Conservation (phyloP, 92 coral and sea anemone genomes). For the Plumapathes pennacea region DNA sequence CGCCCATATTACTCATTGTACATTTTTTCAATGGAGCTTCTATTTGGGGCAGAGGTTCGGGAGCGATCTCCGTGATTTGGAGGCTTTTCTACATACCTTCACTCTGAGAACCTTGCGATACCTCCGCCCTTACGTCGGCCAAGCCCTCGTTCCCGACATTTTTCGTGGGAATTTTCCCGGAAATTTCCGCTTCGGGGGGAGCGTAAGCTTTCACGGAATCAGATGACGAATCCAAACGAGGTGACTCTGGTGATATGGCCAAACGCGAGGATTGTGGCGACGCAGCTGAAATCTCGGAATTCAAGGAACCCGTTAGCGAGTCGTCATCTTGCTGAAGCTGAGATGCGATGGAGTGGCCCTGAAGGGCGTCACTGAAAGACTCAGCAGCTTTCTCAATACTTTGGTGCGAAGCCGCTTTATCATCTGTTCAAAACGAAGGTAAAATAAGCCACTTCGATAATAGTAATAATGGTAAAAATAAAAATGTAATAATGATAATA, state of each 20-base stretch:
- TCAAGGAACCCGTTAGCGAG: slow-evolving; percentile 44
- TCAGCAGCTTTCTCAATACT: slow-evolving; percentile 25
- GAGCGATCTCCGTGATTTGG: too few species aligned
- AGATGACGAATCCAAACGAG: slow-evolving; percentile 8
- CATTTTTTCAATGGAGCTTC: too few species aligned
- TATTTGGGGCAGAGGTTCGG: too few species aligned
- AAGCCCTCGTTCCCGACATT: slow-evolving; percentile 3
- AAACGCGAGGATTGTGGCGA: too few species aligned
- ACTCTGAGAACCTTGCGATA: slow-evolving; percentile 15
- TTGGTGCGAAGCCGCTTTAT: too few species aligned
- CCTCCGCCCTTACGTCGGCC: slow-evolving; percentile 4
- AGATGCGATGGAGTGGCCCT: slow-evolving; percentile 24
- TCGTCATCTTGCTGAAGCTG: slow-evolving; percentile 56
- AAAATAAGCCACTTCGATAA: too few species aligned
- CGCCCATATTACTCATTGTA: too few species aligned
- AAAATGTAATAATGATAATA: too few species aligned
- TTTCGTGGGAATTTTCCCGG: slow-evolving; percentile 64
- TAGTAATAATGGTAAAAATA: too few species aligned
- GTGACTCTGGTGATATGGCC: slow-evolving; percentile 15
- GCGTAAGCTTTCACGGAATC: slow-evolving; percentile 13
- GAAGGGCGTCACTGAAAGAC: slow-evolving; percentile 36
- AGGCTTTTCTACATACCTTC: too few species aligned
- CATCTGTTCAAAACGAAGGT: too few species aligned
- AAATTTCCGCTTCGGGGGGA: slow-evolving; percentile 51
- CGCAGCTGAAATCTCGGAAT: slow-evolving; percentile 33